A percentile compares a stretch with the other conserved stretches of the same genome.
These are phyloP conservation scores for Sebastiscus albofasciatus DNA, from an alignment of 2,797 vertebrate genomes.

Conservation along the genomic window DNA sequence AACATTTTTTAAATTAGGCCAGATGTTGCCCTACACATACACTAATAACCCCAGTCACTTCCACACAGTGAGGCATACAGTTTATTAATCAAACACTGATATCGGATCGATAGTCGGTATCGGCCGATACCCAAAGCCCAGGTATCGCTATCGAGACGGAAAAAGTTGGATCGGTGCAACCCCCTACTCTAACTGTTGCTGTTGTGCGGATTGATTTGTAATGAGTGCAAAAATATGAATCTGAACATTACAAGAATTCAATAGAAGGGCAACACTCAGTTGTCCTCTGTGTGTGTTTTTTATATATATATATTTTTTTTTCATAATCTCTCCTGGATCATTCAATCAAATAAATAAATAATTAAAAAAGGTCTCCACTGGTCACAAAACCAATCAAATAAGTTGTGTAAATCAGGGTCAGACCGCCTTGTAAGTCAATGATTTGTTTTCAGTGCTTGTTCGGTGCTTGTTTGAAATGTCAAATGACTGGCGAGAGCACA, in stretches of 20 bases:
- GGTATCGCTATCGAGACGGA: too few relatives aligned
- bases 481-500: slow-evolving; percentile 37
- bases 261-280: neutral
- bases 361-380: neutral
- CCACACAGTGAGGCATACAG: too few relatives aligned
- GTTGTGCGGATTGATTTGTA: neutral
- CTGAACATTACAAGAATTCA: neutral
- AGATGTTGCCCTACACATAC: too few relatives aligned
- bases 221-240: neutral
- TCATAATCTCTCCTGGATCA: neutral
- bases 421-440: slow-evolving; percentile 20
- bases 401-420: slow-evolving; percentile 12
- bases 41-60: too few relatives aligned
- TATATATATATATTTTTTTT: neutral
- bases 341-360: neutral
- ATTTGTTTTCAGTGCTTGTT: slow-evolving; percentile 27
- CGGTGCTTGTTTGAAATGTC: slow-evolving; percentile 53
- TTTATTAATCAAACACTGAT: too few relatives aligned
- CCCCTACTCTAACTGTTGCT: neutral
- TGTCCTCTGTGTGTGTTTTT: neutral
- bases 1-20: too few relatives aligned
- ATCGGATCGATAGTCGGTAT: too few relatives aligned
- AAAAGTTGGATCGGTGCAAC: too few relatives aligned
- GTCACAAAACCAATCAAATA: slow-evolving; percentile 2
- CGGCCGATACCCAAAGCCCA: too few relatives aligned